Percentiles rank a stretch among this genome's conserved stretches.
These are phyloP conservation scores for Temnopleurus reevesii DNA, from an alignment of 53 echinoderm and acorn worm species.

Conservation along the genomic window DNA sequence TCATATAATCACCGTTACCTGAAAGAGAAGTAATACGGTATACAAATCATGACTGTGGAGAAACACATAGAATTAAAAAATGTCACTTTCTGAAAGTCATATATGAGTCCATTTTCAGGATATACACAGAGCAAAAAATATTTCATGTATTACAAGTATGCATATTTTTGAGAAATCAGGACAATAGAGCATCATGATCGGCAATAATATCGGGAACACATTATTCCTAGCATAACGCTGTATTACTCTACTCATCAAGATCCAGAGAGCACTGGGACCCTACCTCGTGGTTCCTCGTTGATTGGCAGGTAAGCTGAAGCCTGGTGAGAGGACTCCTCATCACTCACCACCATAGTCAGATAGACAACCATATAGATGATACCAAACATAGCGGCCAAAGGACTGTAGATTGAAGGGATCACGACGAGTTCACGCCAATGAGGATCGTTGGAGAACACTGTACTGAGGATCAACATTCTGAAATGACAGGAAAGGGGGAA, in stretches of 20 bases:
- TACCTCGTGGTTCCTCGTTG: conserved; percentile 35
- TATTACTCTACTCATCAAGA: too few species aligned
- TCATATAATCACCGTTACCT: conserved; percentile 35
- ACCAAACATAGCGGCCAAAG: conserved; percentile 54
- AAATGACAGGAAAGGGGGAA: neutral
- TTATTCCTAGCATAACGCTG: too few species aligned
- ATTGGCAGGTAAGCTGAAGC: conserved; percentile 16
- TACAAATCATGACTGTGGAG: too few species aligned
- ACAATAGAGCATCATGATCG: too few species aligned
- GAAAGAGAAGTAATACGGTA: neutral
- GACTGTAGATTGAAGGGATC: conserved; percentile 60
- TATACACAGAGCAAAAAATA: too few species aligned
- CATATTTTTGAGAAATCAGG: too few species aligned
- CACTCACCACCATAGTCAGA: neutral
- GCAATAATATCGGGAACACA: too few species aligned
- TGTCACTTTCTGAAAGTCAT: too few species aligned
- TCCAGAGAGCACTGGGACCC: too few species aligned
- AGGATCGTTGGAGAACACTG: neutral
- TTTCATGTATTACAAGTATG: too few species aligned
- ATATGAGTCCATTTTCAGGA: too few species aligned
- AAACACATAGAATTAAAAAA: too few species aligned
- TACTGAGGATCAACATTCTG: conserved; percentile 38
- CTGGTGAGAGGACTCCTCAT: neutral
- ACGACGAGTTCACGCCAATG: conserved; percentile 54
- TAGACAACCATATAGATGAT: conserved; percentile 62